A percentile compares a stretch with the other conserved stretches of the same genome.
Evolutionary conservation across 2,888 invertebrate genomes (phyloP).

Genomic region (Oscheius onirici): DNA sequence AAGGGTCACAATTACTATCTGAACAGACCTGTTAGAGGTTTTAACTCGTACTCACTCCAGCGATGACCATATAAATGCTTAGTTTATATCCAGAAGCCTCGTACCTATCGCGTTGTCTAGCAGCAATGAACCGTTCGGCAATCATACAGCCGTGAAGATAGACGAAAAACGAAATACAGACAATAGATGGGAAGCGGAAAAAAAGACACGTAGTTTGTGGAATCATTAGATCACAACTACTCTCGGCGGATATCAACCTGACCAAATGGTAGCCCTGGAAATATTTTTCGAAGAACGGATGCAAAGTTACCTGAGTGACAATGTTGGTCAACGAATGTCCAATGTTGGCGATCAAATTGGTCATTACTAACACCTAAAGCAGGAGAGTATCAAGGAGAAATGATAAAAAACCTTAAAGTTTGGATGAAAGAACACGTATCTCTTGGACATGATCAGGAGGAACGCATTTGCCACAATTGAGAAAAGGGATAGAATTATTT

Average conservation of each 20-base stretch:
- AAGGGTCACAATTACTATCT: neutral
- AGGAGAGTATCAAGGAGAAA: neutral
- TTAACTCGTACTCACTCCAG: neutral
- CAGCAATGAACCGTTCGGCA: constrained; percentile 8
- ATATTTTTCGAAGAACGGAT: neutral
- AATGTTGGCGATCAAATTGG: constrained; percentile 2
- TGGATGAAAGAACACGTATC: constrained; percentile 13
- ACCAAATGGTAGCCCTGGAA: neutral
- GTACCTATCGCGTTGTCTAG: neutral
- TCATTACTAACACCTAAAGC: constrained; percentile 13
- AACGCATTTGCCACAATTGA: neutral
- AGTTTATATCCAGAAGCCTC: neutral
- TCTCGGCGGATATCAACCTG: neutral
- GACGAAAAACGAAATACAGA: constrained; percentile 10
- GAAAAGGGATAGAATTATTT: constrained; percentile 1
- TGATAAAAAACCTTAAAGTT: constrained; percentile 5
- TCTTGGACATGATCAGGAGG: neutral
- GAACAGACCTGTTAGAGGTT: neutral
- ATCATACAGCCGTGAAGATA: constrained; percentile 16
- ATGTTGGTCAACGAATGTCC: neutral
- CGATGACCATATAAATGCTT: neutral
- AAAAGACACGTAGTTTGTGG: neutral
- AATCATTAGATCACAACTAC: constrained; percentile 15
- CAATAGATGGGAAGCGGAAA: constrained; percentile 6
- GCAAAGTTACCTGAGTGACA: neutral